Evolutionary conservation across 92 coral and sea anemone genomes (phyloP), one percentile per base, ranked within the genome.

Genomic region (Epizoanthus scotinus): DNA sequence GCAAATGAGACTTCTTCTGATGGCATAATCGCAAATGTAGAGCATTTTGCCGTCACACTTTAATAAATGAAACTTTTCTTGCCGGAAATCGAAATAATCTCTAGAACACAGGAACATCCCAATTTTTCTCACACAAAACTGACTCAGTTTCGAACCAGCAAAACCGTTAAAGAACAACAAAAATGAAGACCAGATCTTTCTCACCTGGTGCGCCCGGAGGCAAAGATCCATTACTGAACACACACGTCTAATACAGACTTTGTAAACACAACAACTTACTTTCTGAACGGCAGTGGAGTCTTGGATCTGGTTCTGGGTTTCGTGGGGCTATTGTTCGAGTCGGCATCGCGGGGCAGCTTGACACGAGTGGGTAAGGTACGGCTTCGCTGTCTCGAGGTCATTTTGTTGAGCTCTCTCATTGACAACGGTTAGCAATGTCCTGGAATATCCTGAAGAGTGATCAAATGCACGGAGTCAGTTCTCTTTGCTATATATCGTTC

Each of bases 301-400:
- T 75, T 75, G 22, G 81, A 75, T 34, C 81, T 59, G 14, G 81
- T 75, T 42, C 81, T 75, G 24, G 54, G 5, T 26, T 40, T 34
- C 1, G 81, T 29, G 4, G 81, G 5, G 6, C 67, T 67, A 13
- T 40, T 58, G 36, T 21, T 14, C 3, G 52, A 21, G 9, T 75
- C 81, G 36, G 21, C 61, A 3, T 75, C 69, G 13, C 69, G 81
- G 24, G 40, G 63, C 3, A 58, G 54, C 83, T 83, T 87, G 24
- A 68, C 84, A 20, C 87, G 85, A 25, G 70, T 54, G 2, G 90
- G 90, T 10, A 87, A 78, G 2, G 90, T 87, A 58, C 75, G 85
- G 28, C 90, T 87, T 28, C 90, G 84, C 49, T 84, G 81, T 21
- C 90, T 52, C 21, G 82, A 87, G 21, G 67, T 61, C 90, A 75